Percentiles rank a stretch among this genome's conserved stretches.
Conservation (phyloP, 2,797 vertebrate species). For the Petrocephalus sullivani region DNA sequence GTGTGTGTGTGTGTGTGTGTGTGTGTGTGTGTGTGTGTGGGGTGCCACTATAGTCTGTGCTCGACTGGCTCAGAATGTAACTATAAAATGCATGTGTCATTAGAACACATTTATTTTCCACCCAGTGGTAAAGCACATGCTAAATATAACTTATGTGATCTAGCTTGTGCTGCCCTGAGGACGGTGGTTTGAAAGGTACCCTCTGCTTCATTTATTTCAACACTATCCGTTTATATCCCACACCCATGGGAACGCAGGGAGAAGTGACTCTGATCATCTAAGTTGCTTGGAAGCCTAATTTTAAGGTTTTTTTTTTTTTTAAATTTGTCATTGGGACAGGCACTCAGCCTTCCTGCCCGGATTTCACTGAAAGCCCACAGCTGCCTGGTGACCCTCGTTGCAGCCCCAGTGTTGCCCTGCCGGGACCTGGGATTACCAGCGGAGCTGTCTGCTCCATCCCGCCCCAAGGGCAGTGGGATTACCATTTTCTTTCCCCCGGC, state of each 20-base stretch:
- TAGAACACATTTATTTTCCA: neutral
- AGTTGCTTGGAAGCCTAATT: neutral
- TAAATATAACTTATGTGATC: neutral
- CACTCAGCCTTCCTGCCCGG: neutral
- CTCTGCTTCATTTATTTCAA: neutral
- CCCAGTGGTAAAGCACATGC: neutral
- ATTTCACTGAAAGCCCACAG: neutral
- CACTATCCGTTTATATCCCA: too few relatives aligned
- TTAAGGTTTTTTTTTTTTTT: neutral
- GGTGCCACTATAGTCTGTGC: neutral
- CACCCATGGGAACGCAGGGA: neutral
- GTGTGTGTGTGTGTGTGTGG: neutral
- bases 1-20: neutral
- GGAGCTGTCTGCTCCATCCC: neutral
- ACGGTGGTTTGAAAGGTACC: neutral
- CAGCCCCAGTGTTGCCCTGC: neutral
- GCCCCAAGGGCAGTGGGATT: neutral
- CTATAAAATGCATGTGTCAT: neutral
- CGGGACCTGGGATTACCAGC: neutral
- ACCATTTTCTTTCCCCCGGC: neutral
- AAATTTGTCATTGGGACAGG: neutral
- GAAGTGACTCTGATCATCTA: neutral
- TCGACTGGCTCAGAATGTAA: neutral
- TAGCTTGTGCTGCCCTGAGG: neutral
- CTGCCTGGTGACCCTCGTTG: neutral